phyloP scores from a whole-genome alignment of 2,113 vertebrate genomes.

The Labrus mixtus region DNA sequence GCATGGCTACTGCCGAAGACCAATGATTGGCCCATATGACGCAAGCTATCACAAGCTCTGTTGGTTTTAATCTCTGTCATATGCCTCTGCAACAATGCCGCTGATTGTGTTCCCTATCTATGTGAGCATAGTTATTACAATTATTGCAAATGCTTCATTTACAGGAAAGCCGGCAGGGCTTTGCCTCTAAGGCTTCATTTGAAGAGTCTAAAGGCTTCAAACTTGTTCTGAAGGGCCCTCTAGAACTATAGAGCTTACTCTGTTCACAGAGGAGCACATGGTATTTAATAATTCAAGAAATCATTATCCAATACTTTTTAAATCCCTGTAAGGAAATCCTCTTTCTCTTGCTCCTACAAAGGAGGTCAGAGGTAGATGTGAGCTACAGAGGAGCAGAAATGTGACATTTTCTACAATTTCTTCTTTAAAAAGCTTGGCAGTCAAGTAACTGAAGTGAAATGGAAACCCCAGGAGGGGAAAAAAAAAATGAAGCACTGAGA shows the following conservation, averaged over 20 bases:
- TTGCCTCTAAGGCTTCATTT: not conserved
- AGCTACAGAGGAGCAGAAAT: not conserved
- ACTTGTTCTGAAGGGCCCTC: conserved; percentile 2
- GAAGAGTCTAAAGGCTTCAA: conserved; percentile 12
- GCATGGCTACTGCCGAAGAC: not conserved
- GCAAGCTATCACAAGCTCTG: not conserved
- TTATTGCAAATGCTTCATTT: not conserved
- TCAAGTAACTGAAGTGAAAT: not conserved
- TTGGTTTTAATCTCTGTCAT: conserved; percentile 17
- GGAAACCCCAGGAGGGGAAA: conserved; percentile 1
- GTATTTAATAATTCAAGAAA: conserved; percentile 47
- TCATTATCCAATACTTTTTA: conserved; percentile 43
- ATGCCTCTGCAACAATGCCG: not conserved
- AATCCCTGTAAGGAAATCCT: conserved; percentile 43
- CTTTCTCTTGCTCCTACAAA: conserved; percentile 24
- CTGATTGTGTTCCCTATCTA: conserved; percentile 6
- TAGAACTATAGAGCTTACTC: not conserved
- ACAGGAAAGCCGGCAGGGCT: not conserved
- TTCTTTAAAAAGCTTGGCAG: not conserved
- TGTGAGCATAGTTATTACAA: not conserved
- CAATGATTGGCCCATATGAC: conserved; percentile 21
- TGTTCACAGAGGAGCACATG: conserved; percentile 34
- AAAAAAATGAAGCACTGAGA: conserved; percentile 17
- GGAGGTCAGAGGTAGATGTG: conserved; percentile 30
- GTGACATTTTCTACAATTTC: not conserved